Base-by-base conservation (phyloP, 1,140 invertebrate genomes). In the Scaptomyza montana region DNA sequence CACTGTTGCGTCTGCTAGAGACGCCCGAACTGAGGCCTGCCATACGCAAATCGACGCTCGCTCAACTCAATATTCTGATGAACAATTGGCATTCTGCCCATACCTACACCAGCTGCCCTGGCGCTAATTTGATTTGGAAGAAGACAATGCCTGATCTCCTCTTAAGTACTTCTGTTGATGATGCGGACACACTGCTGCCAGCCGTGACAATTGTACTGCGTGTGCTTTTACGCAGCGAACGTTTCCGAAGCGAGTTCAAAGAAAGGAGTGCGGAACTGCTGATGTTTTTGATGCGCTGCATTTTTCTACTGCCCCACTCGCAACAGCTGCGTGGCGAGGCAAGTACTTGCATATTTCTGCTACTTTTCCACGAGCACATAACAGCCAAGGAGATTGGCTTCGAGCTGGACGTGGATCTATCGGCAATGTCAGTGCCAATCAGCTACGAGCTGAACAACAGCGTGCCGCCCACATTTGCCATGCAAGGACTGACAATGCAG, bases 11-110 rank as follows among this genome's bases (percentile, higher is more conserved):
- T 3, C 54, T 92, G 13, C 53, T 92, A 10, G 19, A 73, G 2
- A 72, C 80, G 5, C 46, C 56, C 3, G 82, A 89, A n/a, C 13
- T 91, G 5, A 80, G 75, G 10, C 68, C 77, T 0, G 30, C 50
- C 6, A 89, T 91, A 30, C 74, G 80, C 3, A 90, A 89, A 51
- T 91, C 91, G 0, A 78, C 84, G 0, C 49, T 92, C 4, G 56
- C 70, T n/a, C 90, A 92, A 53, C 30, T 92, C 2, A 92, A 92
- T 71, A 75, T 90, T 2, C 12, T 92, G 36, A 54, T 89, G 1
- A 78, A 78, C 4, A 85, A 87, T 41, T 86, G 84, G 81, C 33
- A 76, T 2, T 63, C 77, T 2, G 74, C 69, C 4, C 46, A 43
- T 1, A 43, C 39, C 12, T 43, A 43, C 39, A 5, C 49, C 41